phyloP scores from a whole-genome alignment of 1,140 invertebrate species.

The Maniola jurtina region DNA sequence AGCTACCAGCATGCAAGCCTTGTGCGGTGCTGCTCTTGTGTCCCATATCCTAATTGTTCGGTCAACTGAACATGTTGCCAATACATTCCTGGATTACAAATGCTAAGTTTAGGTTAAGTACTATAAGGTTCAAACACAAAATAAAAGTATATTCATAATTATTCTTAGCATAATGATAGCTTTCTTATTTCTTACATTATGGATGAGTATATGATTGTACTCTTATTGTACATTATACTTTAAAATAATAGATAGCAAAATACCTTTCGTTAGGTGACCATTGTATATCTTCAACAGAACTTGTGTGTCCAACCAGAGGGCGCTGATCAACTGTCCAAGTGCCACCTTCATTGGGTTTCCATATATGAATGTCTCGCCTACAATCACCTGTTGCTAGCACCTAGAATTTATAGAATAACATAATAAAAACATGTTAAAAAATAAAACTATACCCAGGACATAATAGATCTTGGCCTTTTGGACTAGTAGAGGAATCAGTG shows the following conservation, averaged over 20 bases:
- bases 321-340: conserved; percentile 94
- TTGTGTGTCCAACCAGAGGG: conserved; percentile 91
- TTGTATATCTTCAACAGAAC: conserved; percentile 98
- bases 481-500: no score
- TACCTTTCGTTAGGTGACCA: conserved; percentile 97
- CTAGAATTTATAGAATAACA: conserved; percentile 59
- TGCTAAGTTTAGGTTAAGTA: no score
- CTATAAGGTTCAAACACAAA: no score
- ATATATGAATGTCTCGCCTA: conserved; percentile 94
- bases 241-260: neutral
- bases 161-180: no score
- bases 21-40: conserved; percentile 88
- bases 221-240: no score
- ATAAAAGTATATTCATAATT: no score
- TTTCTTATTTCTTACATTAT: no score
- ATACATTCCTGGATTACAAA: conserved; percentile 83
- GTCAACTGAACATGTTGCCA: conserved; percentile 97
- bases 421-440: neutral
- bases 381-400: conserved; percentile 94
- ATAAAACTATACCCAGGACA: neutral
- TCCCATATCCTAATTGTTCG: conserved; percentile 96
- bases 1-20: conserved; percentile 95
- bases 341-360: conserved; percentile 87
- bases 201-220: no score
- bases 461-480: no score